A percentile compares a stretch with the other conserved stretches of the same genome.
Conservation (phyloP, 2,113 vertebrate species). For the Corythoichthys haematopterus region DNA sequence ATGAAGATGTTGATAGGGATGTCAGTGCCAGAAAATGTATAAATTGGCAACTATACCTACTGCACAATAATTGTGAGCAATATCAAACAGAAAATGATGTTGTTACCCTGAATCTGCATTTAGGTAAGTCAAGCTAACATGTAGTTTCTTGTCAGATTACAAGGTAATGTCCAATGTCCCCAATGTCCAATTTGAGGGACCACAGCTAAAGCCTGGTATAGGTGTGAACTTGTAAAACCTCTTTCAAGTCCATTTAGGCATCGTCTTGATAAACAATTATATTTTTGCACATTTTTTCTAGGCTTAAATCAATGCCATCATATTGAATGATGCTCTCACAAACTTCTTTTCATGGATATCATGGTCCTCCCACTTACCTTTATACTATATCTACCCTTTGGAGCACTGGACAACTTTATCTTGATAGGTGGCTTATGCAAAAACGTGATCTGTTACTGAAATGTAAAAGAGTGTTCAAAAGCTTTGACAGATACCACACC, state of each 20-base stretch:
- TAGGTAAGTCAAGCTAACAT: neutral
- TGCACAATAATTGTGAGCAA: neutral
- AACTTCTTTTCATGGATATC: neutral
- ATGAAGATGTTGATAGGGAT: neutral
- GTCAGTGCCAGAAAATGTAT: neutral
- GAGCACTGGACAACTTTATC: neutral
- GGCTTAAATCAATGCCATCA: neutral
- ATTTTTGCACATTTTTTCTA: too few species aligned
- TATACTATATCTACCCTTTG: neutral
- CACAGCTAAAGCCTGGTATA: neutral
- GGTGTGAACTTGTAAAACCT: neutral
- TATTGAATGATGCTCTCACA: neutral
- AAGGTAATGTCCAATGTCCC: neutral
- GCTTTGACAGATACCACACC: constrained; percentile 27
- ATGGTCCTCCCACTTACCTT: constrained; percentile 9
- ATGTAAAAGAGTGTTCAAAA: constrained; percentile 22
- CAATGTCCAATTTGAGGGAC: neutral
- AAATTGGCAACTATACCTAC: constrained; percentile 7
- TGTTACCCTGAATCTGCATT: neutral
- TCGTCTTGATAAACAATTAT: neutral
- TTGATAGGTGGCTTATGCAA: constrained; percentile 18
- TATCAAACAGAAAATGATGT: neutral
- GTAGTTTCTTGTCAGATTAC: neutral
- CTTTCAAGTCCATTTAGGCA: neutral
- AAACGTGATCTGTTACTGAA: constrained; percentile 22